phyloP scores from a whole-genome alignment of 2,113 vertebrate genomes.

The Xenopus tropicalis region DNA sequence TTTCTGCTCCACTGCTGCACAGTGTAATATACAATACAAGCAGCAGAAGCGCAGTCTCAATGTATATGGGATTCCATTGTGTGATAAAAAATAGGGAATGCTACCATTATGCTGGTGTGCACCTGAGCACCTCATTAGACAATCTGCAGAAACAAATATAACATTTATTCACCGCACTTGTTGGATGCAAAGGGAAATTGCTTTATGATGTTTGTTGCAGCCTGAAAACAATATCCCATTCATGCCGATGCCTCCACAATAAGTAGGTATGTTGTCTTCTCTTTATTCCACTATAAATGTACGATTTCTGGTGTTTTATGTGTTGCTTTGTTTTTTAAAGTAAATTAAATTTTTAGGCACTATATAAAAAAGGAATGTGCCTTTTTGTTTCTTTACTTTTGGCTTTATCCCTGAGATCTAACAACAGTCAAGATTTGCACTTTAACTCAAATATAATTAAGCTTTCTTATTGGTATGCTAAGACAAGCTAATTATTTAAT shows the following conservation, averaged over 20 bases:
- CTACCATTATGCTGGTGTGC: not conserved
- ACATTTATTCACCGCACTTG: not conserved
- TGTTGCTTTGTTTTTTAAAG: not conserved
- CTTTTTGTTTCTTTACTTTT: not conserved
- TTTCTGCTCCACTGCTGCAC: constrained; percentile 2
- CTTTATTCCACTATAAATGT: not conserved
- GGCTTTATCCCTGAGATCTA: not conserved
- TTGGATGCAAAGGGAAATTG: not conserved
- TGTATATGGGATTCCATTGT: not conserved
- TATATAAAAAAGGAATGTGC: not conserved
- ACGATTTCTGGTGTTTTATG: not conserved
- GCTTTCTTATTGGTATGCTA: no score
- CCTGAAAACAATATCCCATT: not conserved
- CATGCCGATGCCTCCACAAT: not conserved
- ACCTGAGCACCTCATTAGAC: not conserved
- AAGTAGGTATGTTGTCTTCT: not conserved
- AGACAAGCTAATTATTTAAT: no score
- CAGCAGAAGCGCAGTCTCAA: not conserved
- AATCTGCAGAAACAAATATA: not conserved
- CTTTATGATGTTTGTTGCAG: not conserved
- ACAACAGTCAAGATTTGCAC: not conserved
- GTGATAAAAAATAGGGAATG: not conserved
- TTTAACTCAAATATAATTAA: no score
- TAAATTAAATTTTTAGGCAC: not conserved
- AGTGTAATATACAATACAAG: constrained; percentile 15